These are phyloP conservation scores for Adoxophyes honmai DNA, from an alignment of 1,140 invertebrate genomes.

Conservation along the genomic window DNA sequence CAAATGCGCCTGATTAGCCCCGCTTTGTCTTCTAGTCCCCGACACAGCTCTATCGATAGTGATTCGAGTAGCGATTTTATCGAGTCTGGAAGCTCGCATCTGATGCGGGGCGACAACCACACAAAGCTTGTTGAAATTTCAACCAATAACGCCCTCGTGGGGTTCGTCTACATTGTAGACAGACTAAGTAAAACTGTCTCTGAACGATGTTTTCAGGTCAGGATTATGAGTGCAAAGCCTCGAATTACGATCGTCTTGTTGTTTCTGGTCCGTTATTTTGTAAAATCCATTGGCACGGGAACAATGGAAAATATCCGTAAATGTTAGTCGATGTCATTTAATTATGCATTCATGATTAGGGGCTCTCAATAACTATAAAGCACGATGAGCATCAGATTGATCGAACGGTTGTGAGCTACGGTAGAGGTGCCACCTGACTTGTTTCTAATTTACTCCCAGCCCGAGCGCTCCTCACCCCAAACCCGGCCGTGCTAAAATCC, in stretches of 20 bases:
- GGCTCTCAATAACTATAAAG: too few species aligned
- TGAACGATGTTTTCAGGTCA: too few species aligned
- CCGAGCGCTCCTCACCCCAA: conserved; percentile 10
- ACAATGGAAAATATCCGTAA: too few species aligned
- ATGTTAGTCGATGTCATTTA: too few species aligned
- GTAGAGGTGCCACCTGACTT: conserved; percentile 37
- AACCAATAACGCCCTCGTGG: conserved; percentile 1
- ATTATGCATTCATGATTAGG: too few species aligned
- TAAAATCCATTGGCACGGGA: too few species aligned
- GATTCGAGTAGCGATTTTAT: conserved; percentile 29
- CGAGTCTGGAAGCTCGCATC: conserved; percentile 15
- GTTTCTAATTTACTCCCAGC: conserved; percentile 45
- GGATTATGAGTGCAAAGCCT: too few species aligned
- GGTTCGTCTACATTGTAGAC: too few species aligned
- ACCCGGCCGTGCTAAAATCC: too few species aligned
- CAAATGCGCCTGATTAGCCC: conserved; percentile 65
- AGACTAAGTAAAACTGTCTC: too few species aligned
- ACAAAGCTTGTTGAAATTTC: conserved; percentile 13
- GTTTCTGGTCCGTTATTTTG: too few species aligned
- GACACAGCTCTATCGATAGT: conserved; percentile 19
- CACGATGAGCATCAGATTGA: conserved; percentile 17
- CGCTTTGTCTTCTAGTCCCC: conserved; percentile 44
- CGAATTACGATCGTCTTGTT: too few species aligned
- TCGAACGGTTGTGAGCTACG: conserved; percentile 16
- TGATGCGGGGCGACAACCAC: conserved; percentile 6